These are phyloP conservation scores for Portevinia maculata DNA, from an alignment of 2,888 invertebrate species.

Conservation along the genomic window DNA sequence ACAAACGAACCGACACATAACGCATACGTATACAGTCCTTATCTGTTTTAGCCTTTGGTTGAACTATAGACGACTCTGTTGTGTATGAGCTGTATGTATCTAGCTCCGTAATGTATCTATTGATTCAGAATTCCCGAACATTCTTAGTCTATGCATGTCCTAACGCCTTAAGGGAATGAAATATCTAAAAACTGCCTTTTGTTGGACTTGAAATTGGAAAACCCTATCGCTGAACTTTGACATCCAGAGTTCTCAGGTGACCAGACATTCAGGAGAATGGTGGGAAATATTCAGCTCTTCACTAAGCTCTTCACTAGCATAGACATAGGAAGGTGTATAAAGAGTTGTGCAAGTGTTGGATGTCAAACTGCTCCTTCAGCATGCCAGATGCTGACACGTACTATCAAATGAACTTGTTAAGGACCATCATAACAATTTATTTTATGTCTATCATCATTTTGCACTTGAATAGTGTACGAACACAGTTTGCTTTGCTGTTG, in stretches of 20 bases:
- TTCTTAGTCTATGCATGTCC: conserved; percentile 18
- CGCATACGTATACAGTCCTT: conserved; percentile 58
- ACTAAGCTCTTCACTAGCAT: neutral
- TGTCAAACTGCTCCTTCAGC: conserved; percentile 40
- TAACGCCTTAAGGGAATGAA: conserved; percentile 14
- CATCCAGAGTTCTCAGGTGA: conserved; percentile 63
- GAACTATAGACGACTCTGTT: conserved; percentile 38
- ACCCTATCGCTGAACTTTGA: conserved; percentile 66
- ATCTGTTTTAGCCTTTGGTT: conserved; percentile 59
- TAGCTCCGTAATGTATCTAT: conserved; percentile 1
- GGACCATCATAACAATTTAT: conserved; percentile 76
- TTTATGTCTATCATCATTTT: conserved; percentile 77
- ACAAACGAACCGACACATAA: conserved; percentile 73
- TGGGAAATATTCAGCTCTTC: neutral
- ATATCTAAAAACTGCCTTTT: conserved; percentile 56
- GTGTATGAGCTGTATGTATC: conserved; percentile 29
- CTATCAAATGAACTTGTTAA: conserved; percentile 76
- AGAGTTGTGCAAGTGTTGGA: neutral
- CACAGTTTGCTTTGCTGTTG: conserved; percentile 4
- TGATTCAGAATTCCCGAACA: conserved; percentile 35
- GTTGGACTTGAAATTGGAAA: conserved; percentile 55
- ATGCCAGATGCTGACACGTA: conserved; percentile 61
- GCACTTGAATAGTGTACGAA: conserved; percentile 77
- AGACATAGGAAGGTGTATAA: neutral
- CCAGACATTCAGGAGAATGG: conserved; percentile 45